Evolutionary conservation across 1,140 invertebrate species (phyloP), one percentile per base, ranked within the genome.

Genomic region (Zaprionus ghesquierei): DNA sequence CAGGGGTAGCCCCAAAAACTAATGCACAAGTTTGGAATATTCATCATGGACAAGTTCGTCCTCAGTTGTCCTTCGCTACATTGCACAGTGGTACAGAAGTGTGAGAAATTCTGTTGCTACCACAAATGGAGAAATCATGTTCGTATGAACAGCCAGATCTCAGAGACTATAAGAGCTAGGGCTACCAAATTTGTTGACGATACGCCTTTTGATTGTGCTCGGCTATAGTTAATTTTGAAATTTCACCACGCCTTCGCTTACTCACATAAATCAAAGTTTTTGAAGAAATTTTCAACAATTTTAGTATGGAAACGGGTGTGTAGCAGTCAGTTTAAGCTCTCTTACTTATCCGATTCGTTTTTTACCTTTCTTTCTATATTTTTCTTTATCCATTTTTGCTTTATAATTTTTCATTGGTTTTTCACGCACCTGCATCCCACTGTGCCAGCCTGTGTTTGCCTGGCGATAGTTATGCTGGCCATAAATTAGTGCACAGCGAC

Each of bases 391-490:
- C 2, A 22, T 4, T n/a, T 31, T 20, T 5, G 8, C 35, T 27
- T 44, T 2, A 0, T 2, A 22, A 15, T 10, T 13, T 10, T 27
- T 20, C 2, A 38, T 10, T 18, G 20, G 3, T 23, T 0, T 35
- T 27, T 38, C 29, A 5, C 15, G 23, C 5, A 5, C 2, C 55
- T 63, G 10, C 20, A 55, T 6, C 3, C 63, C 81, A 86, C 81
- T 59, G 81, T 85, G 54, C 63, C 27, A 23, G 27, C 50, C 51
- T 60, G 46, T 55, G 70, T 64, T 75, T 81, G 75, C 69, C 41
- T 65, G 69, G 64, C 61, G 71, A 87, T 86, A 86, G 82, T 86
- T 86, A 71, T 66, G 79, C 65, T 79, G 82, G 66, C 85, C 85
- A 89, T 89, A 89, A 89, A 89, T 89, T 89, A 89, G 80, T 74